Evolutionary conservation across 2,888 invertebrate genomes (phyloP).

Genomic region (Ectropis crepuscularia): DNA sequence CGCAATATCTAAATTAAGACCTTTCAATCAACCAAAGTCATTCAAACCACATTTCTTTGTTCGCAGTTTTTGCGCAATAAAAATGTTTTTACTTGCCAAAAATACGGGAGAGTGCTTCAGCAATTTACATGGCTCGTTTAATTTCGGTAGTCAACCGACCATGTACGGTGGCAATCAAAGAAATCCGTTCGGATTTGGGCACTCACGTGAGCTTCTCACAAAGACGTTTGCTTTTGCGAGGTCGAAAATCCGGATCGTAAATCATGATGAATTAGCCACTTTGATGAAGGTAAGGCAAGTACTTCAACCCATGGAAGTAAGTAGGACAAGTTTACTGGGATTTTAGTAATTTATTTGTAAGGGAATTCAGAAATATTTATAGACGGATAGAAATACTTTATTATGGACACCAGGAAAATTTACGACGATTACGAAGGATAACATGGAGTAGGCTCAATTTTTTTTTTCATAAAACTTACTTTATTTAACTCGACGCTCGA

Average conservation of each 20-base stretch:
- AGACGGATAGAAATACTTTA: no score
- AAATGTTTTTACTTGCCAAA: constrained; percentile 52
- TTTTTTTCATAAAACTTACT: no score
- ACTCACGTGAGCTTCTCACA: constrained; percentile 55
- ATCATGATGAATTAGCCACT: constrained; percentile 22
- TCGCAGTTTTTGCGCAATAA: constrained; percentile 50
- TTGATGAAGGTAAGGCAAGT: constrained; percentile 23
- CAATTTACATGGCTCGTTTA: constrained; percentile 52
- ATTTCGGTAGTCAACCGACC: constrained; percentile 57
- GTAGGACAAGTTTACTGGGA: constrained; percentile 1
- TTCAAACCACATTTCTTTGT: constrained; percentile 35
- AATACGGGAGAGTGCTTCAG: constrained; percentile 40
- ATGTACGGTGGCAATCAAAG: constrained; percentile 70
- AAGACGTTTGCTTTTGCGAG: constrained; percentile 12
- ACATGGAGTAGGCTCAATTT: no score
- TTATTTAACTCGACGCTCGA: no score
- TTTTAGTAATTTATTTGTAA: not conserved
- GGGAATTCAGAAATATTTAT: not conserved
- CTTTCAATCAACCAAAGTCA: constrained; percentile 27
- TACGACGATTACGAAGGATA: no score
- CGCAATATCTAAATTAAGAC: constrained; percentile 24
- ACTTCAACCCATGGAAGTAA: constrained; percentile 2
- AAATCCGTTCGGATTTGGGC: constrained; percentile 61
- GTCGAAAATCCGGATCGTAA: constrained; percentile 15
- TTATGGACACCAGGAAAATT: no score